Conservation (phyloP, 2,113 vertebrate species). For the Cochlearius cochlearius region DNA sequence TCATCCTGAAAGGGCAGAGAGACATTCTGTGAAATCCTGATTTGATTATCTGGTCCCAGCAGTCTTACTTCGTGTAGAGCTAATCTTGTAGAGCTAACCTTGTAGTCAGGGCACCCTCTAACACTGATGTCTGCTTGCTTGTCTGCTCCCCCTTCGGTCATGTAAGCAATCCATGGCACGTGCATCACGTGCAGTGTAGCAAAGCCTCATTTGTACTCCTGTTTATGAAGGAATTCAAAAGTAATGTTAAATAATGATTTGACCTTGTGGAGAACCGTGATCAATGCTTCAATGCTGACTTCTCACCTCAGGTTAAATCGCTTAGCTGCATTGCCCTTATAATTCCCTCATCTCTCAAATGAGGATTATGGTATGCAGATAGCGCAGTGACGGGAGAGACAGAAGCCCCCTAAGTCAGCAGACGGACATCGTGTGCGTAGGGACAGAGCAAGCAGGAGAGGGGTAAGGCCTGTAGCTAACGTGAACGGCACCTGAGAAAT, state of each 20-base stretch:
- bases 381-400: background rate
- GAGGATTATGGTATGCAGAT: background rate
- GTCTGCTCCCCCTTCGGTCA: background rate
- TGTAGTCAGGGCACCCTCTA: background rate
- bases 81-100: background rate
- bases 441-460: background rate
- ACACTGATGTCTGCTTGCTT: background rate
- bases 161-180: background rate
- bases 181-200: background rate
- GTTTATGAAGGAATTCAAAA: background rate
- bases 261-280: background rate
- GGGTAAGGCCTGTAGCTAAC: background rate
- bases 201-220: background rate
- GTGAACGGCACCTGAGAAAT: fast-evolving
- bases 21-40: background rate
- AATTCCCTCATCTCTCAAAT: background rate
- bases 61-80: background rate
- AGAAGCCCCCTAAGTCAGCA: background rate
- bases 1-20: background rate
- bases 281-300: background rate
- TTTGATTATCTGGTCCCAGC: background rate
- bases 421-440: fast-evolving
- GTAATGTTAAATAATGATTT: background rate
- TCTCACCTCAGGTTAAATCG: background rate
- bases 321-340: background rate